Evolutionary conservation across 1,140 invertebrate genomes (phyloP), one percentile per base, ranked within the genome.

Genomic region (Nasonia vitripennis): DNA sequence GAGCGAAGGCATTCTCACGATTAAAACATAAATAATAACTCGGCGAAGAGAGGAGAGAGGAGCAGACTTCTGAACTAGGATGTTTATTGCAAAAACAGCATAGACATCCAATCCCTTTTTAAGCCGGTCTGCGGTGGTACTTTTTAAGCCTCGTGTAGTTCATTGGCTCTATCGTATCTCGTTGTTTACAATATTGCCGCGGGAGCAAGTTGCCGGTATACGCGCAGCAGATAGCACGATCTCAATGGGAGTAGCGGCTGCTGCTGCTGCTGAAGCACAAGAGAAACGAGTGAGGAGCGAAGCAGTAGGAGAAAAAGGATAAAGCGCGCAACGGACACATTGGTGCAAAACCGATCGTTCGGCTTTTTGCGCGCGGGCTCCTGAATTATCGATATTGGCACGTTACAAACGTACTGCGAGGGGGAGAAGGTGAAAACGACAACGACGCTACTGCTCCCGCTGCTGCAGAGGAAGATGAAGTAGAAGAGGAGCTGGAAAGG

Each of bases 311-410:
- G 89, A 89, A 89, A 83, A 86, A 87, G 85, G 81, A 86, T 86
- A 86, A 88, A 87, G 86, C 68, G 87, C 88, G 62, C 73, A 85
- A 88, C 71, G 85, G 87, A 87, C 88, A 87, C 88, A 87, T 86
- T 85, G 85, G 88, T 85, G 89, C 87, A 88, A 86, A 88, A 89
- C 86, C 86, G 87, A 88, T 89, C 78, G 67, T 80, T 87, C 86
- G 37, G 20, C 31, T 70, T 77, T 77, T 48, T 67, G 10, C 27
- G 67, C 79, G n/a, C 31, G 14, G 51, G 14, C 51, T 85, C 86
- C 80, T 90, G 87, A 90, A 89, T 90, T 90, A 90, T 90, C 89
- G 90, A 89, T 90, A 90, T 89, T 90, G 89, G 89, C 88, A 87
- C 84, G 87, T 89, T 89, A 89, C 88, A 88, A 86, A 88, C 85